Evolutionary conservation across 1,140 invertebrate genomes (phyloP).

Genomic region (Drosophila guanche): DNA sequence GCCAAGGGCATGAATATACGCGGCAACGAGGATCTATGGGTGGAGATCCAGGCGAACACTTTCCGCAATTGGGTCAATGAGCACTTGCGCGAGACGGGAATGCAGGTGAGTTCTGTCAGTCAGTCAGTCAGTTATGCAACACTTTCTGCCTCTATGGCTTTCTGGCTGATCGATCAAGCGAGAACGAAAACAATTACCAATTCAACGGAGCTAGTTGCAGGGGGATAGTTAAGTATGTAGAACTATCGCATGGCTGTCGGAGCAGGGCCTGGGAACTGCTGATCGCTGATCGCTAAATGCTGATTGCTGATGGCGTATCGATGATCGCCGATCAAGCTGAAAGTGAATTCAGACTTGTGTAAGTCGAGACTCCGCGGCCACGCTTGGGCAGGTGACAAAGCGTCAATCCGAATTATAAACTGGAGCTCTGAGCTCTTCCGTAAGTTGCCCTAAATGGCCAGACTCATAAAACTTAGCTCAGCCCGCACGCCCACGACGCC

Average conservation of each 20-base stretch:
- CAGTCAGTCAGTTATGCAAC: constrained; percentile 21
- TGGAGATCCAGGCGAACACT: constrained; percentile 98
- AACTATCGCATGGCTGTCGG: constrained; percentile 18
- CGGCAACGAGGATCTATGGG: constrained; percentile 96
- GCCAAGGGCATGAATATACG: constrained; percentile 96
- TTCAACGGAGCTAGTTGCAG: constrained; percentile 27
- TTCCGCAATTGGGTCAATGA: constrained; percentile 99
- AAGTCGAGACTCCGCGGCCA: background rate
- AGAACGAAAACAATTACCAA: constrained; percentile 37
- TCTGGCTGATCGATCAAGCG: constrained; percentile 51
- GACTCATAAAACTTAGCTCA: constrained; percentile 36
- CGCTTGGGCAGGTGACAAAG: constrained; percentile 26
- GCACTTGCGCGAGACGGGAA: constrained; percentile 90
- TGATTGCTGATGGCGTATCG: background rate
- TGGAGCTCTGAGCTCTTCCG: constrained; percentile 41
- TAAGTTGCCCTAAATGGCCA: constrained; percentile 41
- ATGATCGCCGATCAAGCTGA: constrained; percentile 13
- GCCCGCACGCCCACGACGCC: constrained; percentile 26
- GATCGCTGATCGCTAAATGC: background rate
- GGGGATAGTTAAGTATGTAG: constrained; percentile 19
- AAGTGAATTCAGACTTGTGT: constrained; percentile 9
- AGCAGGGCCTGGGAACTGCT: constrained; percentile 55
- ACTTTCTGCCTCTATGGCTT: constrained; percentile 36
- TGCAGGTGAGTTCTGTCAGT: constrained; percentile 84
- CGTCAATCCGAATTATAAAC: constrained; percentile 29